phyloP scores from a whole-genome alignment of 2,113 vertebrate genomes.

The Circaetus gallicus region DNA sequence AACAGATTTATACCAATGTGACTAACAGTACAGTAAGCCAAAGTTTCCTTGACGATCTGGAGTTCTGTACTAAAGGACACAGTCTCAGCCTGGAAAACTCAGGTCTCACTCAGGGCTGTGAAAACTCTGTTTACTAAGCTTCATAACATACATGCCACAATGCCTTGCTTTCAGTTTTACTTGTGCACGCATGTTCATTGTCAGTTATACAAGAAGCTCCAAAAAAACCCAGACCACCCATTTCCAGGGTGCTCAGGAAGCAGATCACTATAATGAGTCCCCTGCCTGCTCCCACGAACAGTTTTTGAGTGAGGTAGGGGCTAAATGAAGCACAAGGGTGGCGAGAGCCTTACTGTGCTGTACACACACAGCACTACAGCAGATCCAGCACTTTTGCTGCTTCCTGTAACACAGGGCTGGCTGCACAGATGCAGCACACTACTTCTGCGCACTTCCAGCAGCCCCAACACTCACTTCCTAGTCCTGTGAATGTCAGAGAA shows the following conservation, averaged over 20 bases:
- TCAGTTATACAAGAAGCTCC: background rate
- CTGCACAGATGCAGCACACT: background rate
- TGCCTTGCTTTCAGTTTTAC: background rate
- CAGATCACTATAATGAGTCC: background rate
- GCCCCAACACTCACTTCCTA: background rate
- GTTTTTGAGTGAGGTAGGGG: background rate
- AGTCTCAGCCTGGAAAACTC: background rate
- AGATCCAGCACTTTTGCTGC: background rate
- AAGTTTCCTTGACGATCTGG: background rate
- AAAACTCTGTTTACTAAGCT: background rate
- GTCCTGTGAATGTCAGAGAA: background rate
- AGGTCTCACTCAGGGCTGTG: background rate
- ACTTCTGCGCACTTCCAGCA: fast-evolving
- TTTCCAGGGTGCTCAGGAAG: background rate
- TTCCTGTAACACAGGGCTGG: background rate
- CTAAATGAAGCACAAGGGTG: background rate
- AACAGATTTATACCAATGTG: background rate
- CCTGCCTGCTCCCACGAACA: background rate
- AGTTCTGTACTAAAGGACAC: background rate
- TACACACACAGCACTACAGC: fast-evolving
- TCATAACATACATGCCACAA: background rate
- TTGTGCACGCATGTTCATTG: background rate
- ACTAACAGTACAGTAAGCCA: background rate
- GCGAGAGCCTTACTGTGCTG: background rate
- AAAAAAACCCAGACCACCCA: background rate